Evolutionary conservation across 2,888 invertebrate species (phyloP).

Genomic region (Troglohyphantes excavatus): DNA sequence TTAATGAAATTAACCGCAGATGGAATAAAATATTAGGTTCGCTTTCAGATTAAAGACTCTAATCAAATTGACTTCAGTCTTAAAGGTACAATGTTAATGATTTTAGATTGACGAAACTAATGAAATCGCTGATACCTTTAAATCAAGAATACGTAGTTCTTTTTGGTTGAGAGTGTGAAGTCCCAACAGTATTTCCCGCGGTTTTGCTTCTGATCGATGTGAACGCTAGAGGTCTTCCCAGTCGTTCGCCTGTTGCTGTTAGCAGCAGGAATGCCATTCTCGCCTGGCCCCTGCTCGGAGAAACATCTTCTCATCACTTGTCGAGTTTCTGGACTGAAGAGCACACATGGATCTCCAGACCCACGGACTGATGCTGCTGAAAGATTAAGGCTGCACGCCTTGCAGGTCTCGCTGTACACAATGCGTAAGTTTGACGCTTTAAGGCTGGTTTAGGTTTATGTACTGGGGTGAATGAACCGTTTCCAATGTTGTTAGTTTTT

Average conservation of each 20-base stretch:
- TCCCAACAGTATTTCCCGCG: slow-evolving; percentile 21
- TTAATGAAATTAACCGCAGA: too few species aligned
- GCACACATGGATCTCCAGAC: slow-evolving; percentile 44
- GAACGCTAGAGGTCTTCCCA: slow-evolving; percentile 29
- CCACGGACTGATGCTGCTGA: neutral
- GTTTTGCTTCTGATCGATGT: slow-evolving; percentile 58
- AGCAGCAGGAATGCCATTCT: slow-evolving; percentile 43
- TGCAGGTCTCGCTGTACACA: neutral
- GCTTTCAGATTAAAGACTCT: too few species aligned
- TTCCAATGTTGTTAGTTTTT: neutral
- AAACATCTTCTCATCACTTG: slow-evolving; percentile 17
- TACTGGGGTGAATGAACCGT: neutral
- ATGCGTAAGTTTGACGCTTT: neutral
- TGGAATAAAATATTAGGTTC: too few species aligned
- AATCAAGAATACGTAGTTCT: too few species aligned
- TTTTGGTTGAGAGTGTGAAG: neutral
- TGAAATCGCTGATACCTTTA: too few species aligned
- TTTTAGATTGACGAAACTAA: too few species aligned
- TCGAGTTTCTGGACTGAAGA: neutral
- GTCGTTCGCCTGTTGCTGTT: slow-evolving; percentile 71
- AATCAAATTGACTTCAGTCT: too few species aligned
- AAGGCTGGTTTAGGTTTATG: neutral
- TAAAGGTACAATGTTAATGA: too few species aligned
- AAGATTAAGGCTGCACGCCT: neutral
- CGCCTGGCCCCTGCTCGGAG: slow-evolving; percentile 15